Evolutionary conservation across 1,140 invertebrate genomes (phyloP).

Genomic region (Sipha flava): DNA sequence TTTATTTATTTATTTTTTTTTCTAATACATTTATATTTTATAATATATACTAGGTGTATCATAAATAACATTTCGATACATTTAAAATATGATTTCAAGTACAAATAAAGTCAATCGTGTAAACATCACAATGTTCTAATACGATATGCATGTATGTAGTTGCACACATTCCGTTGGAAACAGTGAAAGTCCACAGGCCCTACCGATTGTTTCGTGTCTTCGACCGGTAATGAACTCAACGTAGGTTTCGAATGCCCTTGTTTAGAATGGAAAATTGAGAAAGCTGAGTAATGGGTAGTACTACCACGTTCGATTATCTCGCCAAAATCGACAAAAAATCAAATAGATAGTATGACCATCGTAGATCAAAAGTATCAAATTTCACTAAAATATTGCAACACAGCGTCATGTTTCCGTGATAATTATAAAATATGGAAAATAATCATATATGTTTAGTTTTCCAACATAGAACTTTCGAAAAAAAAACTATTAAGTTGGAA

Average conservation of each 20-base stretch:
- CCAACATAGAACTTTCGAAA: no score
- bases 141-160: background rate
- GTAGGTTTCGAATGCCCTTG: conserved; percentile 17
- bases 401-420: background rate
- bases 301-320: background rate
- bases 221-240: conserved; percentile 15
- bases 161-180: background rate
- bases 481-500: no score
- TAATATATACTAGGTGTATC: no score
- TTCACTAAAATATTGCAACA: background rate
- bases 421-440: no score
- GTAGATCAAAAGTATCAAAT: background rate
- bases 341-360: background rate
- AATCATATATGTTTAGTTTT: no score
- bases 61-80: no score
- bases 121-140: background rate
- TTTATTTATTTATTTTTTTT: no score
- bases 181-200: conserved; percentile 9
- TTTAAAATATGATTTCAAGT: background rate
- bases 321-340: background rate
- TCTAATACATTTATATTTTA: no score
- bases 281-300: background rate
- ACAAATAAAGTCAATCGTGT: background rate
- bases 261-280: background rate
- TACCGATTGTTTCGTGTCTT: conserved; percentile 12